Conservation (phyloP, 2,113 vertebrate genomes). For the Lota lota region DNA sequence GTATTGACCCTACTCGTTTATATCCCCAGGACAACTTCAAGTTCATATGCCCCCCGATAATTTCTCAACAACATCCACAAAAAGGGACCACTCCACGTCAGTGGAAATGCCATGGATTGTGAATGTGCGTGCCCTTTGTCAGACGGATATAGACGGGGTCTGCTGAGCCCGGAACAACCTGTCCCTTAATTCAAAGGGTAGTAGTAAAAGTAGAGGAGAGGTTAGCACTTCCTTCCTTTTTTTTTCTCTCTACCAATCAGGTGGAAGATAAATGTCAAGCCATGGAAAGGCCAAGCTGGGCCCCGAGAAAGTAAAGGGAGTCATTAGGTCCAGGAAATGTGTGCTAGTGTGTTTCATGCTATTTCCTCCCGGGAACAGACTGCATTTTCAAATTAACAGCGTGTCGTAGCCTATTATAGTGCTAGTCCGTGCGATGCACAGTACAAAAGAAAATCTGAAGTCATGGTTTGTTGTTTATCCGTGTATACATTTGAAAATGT, state of each 20-base stretch:
- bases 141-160: slow-evolving; percentile 27
- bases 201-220: slow-evolving; percentile 38
- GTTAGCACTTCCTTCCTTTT: slow-evolving; percentile 26
- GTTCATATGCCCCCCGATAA: background rate
- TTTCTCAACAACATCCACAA: background rate
- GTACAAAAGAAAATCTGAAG: no score
- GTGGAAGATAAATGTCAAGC: slow-evolving; percentile 58
- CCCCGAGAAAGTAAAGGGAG: slow-evolving; percentile 21
- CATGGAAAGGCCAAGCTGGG: slow-evolving; percentile 43
- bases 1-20: background rate
- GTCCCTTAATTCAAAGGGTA: slow-evolving; percentile 57
- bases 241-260: slow-evolving; percentile 38
- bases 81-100: background rate
- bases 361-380: background rate
- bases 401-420: no score
- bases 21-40: background rate
- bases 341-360: slow-evolving; percentile 16
- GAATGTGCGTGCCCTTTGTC: slow-evolving; percentile 26
- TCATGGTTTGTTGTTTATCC: no score
- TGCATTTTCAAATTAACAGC: background rate
- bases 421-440: no score
- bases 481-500: no score
- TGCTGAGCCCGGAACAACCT: slow-evolving; percentile 26
- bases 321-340: slow-evolving; percentile 45
- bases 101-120: background rate